phyloP scores from a whole-genome alignment of 2,888 invertebrate genomes.

The Eupithecia centaureata region DNA sequence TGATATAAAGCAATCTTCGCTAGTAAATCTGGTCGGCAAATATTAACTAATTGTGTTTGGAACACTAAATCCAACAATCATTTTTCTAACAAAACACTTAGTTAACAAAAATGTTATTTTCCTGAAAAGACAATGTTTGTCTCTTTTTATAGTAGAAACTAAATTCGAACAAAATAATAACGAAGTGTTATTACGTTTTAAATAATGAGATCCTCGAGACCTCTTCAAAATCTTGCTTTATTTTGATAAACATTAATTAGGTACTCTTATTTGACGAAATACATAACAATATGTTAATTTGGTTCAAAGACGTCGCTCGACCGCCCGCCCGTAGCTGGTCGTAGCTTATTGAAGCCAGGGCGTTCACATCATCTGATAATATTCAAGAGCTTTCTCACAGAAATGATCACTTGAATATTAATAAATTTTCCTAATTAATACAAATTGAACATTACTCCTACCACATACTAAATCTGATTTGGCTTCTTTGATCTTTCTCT shows the following conservation, averaged over 20 bases:
- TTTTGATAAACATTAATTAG: neutral
- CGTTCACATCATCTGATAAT: neutral
- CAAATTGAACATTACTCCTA: neutral
- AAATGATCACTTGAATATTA: neutral
- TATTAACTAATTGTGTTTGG: neutral
- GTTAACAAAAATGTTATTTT: neutral
- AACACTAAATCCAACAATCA: neutral
- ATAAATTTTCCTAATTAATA: neutral
- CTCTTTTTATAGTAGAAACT: neutral
- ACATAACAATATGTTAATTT: neutral
- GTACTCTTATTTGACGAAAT: neutral
- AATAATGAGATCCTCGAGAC: conserved; percentile 5
- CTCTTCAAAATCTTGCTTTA: neutral
- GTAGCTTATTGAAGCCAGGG: neutral
- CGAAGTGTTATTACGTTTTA: neutral
- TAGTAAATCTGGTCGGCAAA: neutral
- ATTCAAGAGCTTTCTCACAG: neutral
- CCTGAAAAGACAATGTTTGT: neutral
- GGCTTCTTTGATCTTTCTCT: neutral
- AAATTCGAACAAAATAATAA: neutral
- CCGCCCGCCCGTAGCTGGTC: neutral
- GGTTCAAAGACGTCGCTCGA: neutral
- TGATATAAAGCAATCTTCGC: neutral
- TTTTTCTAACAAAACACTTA: no score
- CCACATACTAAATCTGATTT: no score